phyloP scores from a whole-genome alignment of 2,797 vertebrate species.

The Takifugu ocellatus region DNA sequence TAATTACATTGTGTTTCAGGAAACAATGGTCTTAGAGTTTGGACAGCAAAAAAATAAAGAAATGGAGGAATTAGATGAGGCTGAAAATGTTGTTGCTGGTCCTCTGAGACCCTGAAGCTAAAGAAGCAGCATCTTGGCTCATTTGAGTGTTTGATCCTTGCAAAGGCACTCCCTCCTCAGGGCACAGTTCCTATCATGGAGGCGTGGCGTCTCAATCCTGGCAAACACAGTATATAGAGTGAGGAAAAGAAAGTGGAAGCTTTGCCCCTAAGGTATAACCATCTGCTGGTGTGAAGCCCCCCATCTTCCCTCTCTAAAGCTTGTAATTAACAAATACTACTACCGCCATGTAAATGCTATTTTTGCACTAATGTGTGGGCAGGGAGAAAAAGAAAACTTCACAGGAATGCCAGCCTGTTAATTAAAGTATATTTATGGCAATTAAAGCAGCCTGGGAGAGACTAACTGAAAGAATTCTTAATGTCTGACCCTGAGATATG shows the following conservation, averaged over 20 bases:
- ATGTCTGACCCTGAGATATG: conserved; percentile 60
- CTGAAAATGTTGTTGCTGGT: conserved; percentile 37
- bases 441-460: conserved; percentile 56
- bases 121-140: conserved; percentile 58
- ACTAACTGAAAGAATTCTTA: conserved; percentile 64
- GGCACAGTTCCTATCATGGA: conserved; percentile 48
- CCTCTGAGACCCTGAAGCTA: conserved; percentile 46
- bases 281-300: conserved; percentile 48
- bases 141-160: conserved; percentile 64
- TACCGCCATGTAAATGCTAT: conserved; percentile 60
- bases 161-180: conserved; percentile 42
- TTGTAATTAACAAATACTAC: conserved; percentile 61
- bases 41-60: conserved; percentile 26
- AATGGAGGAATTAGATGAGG: conserved; percentile 21
- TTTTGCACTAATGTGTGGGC: conserved; percentile 54
- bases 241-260: conserved; percentile 29
- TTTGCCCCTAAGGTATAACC: conserved; percentile 53
- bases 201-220: conserved; percentile 47
- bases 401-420: conserved; percentile 57
- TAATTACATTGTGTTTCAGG: too few species aligned
- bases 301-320: conserved; percentile 36
- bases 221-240: conserved; percentile 52
- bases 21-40: conserved; percentile 20
- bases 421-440: conserved; percentile 70
- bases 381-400: conserved; percentile 56